Conservation (phyloP, 2,113 vertebrate genomes). For the Elephantulus edwardii region DNA sequence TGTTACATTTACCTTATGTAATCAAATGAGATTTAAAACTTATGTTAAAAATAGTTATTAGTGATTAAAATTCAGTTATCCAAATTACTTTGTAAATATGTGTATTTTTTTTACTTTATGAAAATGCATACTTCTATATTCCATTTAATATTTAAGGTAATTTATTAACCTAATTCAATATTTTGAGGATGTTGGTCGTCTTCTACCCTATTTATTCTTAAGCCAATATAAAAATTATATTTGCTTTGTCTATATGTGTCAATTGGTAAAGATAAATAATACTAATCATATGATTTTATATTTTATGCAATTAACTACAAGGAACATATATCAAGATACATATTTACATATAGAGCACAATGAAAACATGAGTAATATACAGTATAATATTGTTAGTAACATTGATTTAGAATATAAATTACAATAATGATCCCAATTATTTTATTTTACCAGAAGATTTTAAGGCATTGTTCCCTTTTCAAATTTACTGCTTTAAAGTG, state of each 20-base stretch:
- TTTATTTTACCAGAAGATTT: background rate
- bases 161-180: background rate
- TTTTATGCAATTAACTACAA: background rate
- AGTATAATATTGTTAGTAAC: background rate
- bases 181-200: background rate
- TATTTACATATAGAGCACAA: background rate
- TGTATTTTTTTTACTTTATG: slow-evolving; percentile 4
- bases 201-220: background rate
- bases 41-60: background rate
- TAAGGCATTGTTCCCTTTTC: background rate
- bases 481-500: background rate
- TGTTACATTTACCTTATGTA: background rate
- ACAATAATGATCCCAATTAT: background rate
- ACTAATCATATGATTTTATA: background rate
- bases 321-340: background rate
- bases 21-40: background rate
- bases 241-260: slow-evolving; percentile 28
- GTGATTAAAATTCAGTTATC: background rate
- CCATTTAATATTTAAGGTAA: background rate
- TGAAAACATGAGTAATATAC: slow-evolving; percentile 15
- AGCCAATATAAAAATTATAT: background rate
- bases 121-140: background rate
- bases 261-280: background rate
- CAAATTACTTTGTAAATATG: background rate
- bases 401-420: slow-evolving; percentile 27